A percentile compares a stretch with the other conserved stretches of the same genome.
These are phyloP conservation scores for Epistrophella euchroma DNA, from an alignment of 2,888 invertebrate genomes.

Conservation along the genomic window DNA sequence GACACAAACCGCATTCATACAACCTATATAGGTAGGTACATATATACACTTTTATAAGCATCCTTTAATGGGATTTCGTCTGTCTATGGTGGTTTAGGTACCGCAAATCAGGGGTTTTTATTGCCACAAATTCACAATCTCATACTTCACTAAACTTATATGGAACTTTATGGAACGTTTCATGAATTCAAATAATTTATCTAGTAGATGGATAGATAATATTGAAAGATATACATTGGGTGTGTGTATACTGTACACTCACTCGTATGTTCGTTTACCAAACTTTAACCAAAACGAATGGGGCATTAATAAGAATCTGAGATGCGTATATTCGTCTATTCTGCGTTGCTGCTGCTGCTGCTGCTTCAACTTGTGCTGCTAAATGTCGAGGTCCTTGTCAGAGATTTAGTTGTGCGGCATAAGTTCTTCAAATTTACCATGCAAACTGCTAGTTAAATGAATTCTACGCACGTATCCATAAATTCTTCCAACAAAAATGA, in stretches of 20 bases:
- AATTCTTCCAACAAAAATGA: slow-evolving; percentile 62
- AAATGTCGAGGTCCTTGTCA: slow-evolving; percentile 30
- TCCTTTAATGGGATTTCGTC: slow-evolving; percentile 10
- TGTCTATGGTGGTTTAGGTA: not conserved
- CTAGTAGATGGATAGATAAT: slow-evolving; percentile 7
- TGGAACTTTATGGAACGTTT: slow-evolving; percentile 28
- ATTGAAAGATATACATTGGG: not conserved
- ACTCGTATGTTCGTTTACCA: not conserved
- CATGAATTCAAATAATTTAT: slow-evolving; percentile 50
- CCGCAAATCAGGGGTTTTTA: slow-evolving; percentile 35
- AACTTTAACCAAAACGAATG: slow-evolving; percentile 34
- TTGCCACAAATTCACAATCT: slow-evolving; percentile 42
- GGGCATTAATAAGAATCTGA: not conserved
- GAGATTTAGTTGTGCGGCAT: slow-evolving; percentile 49
- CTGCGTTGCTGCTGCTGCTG: slow-evolving; percentile 21
- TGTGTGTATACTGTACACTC: not conserved
- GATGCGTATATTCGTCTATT: slow-evolving; percentile 1
- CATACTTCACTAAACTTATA: slow-evolving; percentile 31
- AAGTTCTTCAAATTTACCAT: slow-evolving; percentile 54
- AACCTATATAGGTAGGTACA: not conserved
- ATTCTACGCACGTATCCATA: slow-evolving; percentile 67
- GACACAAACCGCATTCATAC: slow-evolving; percentile 6
- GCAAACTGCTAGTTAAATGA: slow-evolving; percentile 22
- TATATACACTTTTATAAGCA: slow-evolving; percentile 9
- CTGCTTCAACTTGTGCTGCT: not conserved